These are phyloP conservation scores for Diplosoma virens DNA, from an alignment of 23 tunicate species.

Conservation along the genomic window DNA sequence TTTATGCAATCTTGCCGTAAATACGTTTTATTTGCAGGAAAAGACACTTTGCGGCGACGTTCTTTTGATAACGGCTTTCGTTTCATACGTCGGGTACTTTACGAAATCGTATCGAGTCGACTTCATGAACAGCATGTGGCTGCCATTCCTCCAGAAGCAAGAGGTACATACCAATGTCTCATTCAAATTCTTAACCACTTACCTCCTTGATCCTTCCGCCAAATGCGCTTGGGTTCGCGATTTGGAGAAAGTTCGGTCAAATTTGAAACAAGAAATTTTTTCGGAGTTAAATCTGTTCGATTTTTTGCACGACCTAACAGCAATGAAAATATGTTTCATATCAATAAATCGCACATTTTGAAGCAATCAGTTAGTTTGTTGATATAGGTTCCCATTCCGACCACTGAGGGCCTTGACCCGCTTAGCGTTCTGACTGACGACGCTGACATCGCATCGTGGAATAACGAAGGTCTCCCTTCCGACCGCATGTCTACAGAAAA, in stretches of 20 bases:
- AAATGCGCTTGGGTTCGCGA: too few species aligned
- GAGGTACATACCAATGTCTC: conserved; percentile 64
- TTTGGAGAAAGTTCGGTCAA: too few species aligned
- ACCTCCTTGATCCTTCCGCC: too few species aligned
- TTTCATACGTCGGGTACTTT: conserved; percentile 97
- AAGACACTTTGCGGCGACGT: conserved; percentile 92
- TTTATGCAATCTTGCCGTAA: too few species aligned
- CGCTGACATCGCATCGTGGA: conserved; percentile 96
- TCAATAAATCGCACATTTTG: neutral
- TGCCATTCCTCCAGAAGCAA: conserved; percentile 72
- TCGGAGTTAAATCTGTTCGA: too few species aligned
- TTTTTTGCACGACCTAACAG: too few species aligned
- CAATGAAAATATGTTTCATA: too few species aligned
- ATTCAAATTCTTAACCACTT: too few species aligned
- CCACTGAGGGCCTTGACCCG: conserved; percentile 86
- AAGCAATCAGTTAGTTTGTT: neutral
- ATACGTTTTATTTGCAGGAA: conserved; percentile 51
- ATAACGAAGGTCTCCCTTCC: conserved; percentile 97
- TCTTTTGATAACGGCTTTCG: conserved; percentile 95
- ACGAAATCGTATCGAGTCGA: conserved; percentile 80
- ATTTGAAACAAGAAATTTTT: too few species aligned
- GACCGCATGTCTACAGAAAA: conserved; percentile 98
- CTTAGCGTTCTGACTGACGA: conserved; percentile 90
- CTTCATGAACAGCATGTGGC: conserved; percentile 67
- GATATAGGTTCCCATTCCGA: conserved; percentile 79